Percentiles rank a stretch among this genome's conserved stretches.
These are phyloP conservation scores for Drosophila pectinifera DNA, from an alignment of 1,140 invertebrate genomes.

Conservation along the genomic window DNA sequence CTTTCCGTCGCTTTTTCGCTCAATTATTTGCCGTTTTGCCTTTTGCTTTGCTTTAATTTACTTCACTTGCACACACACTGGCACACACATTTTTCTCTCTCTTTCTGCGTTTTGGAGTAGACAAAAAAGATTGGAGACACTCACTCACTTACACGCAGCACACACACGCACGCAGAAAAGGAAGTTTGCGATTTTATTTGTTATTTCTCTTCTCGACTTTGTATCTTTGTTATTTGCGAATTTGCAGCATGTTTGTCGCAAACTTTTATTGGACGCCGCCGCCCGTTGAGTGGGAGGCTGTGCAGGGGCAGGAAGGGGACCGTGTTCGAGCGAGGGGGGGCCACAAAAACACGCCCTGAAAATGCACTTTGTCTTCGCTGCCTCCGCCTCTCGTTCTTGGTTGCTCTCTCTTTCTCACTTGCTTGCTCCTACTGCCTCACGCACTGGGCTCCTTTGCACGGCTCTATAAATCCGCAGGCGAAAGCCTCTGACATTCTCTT, in stretches of 20 bases:
- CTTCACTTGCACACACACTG: conserved; percentile 49
- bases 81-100: conserved; percentile 53
- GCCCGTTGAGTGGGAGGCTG: conserved; percentile 23
- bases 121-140: conserved; percentile 64
- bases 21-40: conserved; percentile 65
- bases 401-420: conserved; percentile 1
- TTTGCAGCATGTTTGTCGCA: conserved; percentile 34
- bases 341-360: conserved; percentile 52
- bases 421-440: conserved; percentile 13
- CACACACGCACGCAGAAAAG: conserved; percentile 63
- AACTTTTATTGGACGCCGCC: conserved; percentile 26
- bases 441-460: conserved; percentile 26
- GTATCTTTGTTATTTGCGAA: conserved; percentile 18
- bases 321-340: conserved; percentile 32
- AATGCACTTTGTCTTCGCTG: conserved; percentile 52
- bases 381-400: conserved; percentile 43
- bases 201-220: conserved; percentile 13
- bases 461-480: conserved; percentile 11
- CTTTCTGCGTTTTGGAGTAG: conserved; percentile 74
- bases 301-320: conserved; percentile 1
- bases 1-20: conserved; percentile 47
- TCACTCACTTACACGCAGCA: too few relatives aligned
- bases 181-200: conserved; percentile 64
- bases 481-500: conserved; percentile 4
- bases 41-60: conserved; percentile 73